Evolutionary conservation across 2,797 vertebrate species (phyloP), one percentile per base, ranked within the genome.

Genomic region (Rallus crepitans): DNA sequence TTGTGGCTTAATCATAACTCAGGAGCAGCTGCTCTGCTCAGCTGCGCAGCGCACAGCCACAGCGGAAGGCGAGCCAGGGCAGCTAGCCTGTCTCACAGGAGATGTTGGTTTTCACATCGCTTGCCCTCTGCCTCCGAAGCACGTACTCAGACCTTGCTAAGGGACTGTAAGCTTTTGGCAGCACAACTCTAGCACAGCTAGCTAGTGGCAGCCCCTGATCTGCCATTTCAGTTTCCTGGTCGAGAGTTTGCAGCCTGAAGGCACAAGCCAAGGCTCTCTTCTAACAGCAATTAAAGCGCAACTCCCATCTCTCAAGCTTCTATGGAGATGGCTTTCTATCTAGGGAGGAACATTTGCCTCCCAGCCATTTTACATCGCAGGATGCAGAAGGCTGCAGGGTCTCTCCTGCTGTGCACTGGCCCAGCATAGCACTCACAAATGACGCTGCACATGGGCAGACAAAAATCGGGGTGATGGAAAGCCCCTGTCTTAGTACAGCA

Each of bases 161-260:
- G 63, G 82, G 77, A 61, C 37, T 1, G 9, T 1, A 10, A 86
- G 61, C 2, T 1, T 50, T 65, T 64, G 78, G 50, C 77, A 60
- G 80, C 65, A 45, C 59, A 72, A 12, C 15, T 73, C 78, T 7
- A 52, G 48, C 27, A n/a, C 15, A 69, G 86, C 65, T 57, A 53
- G 48, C 56, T 61, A 61, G 79, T 1, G 7, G 77, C 91, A 94
- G 73, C 77, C 40, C 72, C 84, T 64, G 5, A 83, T 71, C 72
- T 82, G 76, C 89, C 72, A 75, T 50, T 94, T 88, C 87, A 69
- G 56, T 37, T 83, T 48, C 77, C 37, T 50, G 82, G 91, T 37
- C 55, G 60, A 82, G 77, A 94, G 73, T 39, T 24, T 79, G 68
- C 89, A 95, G 87, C 85, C 93, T 66, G 60, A 69, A 96, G 94